These are phyloP conservation scores for Scyliorhinus canicula DNA, from an alignment of 2,797 vertebrate genomes.

Conservation along the genomic window DNA sequence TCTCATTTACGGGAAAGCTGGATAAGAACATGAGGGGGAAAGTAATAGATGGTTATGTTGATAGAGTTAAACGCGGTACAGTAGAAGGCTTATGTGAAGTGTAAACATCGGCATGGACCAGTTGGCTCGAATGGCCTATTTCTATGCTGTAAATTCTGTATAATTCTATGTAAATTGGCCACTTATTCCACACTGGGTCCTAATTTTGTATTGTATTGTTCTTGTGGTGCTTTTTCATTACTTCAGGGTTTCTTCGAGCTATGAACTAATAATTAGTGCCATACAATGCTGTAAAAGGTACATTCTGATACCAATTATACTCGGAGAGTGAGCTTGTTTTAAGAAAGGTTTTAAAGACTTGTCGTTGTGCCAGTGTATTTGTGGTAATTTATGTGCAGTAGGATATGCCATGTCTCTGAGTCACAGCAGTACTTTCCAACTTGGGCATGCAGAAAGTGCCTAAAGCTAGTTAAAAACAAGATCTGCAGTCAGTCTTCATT, in stretches of 20 bases:
- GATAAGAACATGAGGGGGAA: background rate
- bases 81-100: background rate
- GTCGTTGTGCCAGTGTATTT: background rate
- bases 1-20: background rate
- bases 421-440: background rate
- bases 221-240: constrained; percentile 6
- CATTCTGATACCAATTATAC: constrained; percentile 20
- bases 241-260: constrained; percentile 14
- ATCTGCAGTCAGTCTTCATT: background rate
- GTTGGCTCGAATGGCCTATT: background rate
- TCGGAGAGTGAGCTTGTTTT: background rate
- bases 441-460: background rate
- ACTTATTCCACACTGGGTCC: constrained; percentile 3
- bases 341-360: background rate
- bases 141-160: background rate
- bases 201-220: constrained; percentile 1
- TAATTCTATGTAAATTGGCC: constrained; percentile 4
- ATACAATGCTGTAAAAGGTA: constrained; percentile 18
- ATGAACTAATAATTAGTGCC: constrained; percentile 21
- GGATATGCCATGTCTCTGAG: background rate
- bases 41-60: background rate
- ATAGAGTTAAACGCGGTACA: too few relatives aligned
- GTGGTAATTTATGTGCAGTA: background rate
- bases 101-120: background rate
- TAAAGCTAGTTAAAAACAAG: background rate